phyloP scores from a whole-genome alignment of 2,797 vertebrate genomes.

The Melanotaenia trifasciata region DNA sequence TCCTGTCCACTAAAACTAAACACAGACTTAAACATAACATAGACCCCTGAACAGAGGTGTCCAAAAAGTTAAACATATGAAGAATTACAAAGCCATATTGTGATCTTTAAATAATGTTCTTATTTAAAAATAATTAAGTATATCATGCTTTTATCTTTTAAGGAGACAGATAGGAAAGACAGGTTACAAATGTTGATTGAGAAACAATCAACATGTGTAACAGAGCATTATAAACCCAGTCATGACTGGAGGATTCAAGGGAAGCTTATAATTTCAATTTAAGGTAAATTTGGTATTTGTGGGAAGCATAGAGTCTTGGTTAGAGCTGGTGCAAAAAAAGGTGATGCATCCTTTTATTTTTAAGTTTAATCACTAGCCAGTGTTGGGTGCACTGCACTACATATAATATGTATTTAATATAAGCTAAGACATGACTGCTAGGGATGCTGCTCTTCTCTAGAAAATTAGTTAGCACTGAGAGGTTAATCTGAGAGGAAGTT shows the following conservation, averaged over 20 bases:
- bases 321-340: background rate
- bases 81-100: background rate
- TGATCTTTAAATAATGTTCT: background rate
- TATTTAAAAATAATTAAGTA: background rate
- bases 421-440: constrained; percentile 4
- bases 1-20: background rate
- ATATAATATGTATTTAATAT: background rate
- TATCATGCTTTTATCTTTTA: background rate
- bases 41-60: background rate
- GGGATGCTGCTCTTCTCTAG: background rate
- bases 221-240: background rate
- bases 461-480: constrained; percentile 46
- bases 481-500: constrained; percentile 43
- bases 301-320: background rate
- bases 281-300: background rate
- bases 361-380: background rate
- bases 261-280: background rate
- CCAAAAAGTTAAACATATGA: background rate
- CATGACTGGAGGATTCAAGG: background rate
- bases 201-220: background rate
- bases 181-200: background rate
- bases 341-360: constrained; percentile 1
- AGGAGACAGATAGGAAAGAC: background rate
- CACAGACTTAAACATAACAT: background rate
- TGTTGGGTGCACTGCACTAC: background rate